phyloP scores from a whole-genome alignment of 2,888 invertebrate species.

The Myathropa florea region DNA sequence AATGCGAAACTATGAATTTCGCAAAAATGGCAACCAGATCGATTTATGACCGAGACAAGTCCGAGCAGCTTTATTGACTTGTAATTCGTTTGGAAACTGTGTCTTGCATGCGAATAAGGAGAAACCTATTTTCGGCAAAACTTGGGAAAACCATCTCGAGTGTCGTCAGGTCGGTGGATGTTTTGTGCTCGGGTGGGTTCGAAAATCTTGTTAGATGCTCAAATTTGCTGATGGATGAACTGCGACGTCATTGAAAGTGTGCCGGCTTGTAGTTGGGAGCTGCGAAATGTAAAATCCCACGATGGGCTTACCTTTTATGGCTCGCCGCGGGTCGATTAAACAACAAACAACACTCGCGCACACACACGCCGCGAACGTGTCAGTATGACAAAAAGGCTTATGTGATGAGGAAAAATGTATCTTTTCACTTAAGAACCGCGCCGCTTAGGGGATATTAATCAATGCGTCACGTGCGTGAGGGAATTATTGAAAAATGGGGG shows the following conservation, averaged over 20 bases:
- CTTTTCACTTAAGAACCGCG: background rate
- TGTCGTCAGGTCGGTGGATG: background rate
- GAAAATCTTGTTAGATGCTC: background rate
- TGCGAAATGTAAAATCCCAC: background rate
- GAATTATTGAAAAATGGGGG: slow-evolving; percentile 35
- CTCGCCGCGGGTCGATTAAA: background rate
- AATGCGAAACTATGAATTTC: slow-evolving; percentile 20
- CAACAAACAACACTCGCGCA: background rate
- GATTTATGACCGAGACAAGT: slow-evolving; percentile 18
- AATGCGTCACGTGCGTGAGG: slow-evolving; percentile 55
- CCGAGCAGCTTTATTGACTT: slow-evolving; percentile 32
- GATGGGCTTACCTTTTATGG: background rate
- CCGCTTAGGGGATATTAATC: slow-evolving; percentile 29
- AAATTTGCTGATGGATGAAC: background rate
- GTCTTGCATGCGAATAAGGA: background rate
- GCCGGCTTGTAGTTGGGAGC: background rate
- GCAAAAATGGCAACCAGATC: slow-evolving; percentile 20
- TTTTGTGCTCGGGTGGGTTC: background rate
- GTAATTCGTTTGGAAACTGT: slow-evolving; percentile 16
- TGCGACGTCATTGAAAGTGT: background rate
- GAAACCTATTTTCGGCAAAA: background rate
- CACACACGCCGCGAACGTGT: slow-evolving; percentile 37
- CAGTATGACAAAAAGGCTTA: slow-evolving; percentile 37
- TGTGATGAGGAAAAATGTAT: slow-evolving; percentile 25
- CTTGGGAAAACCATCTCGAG: background rate